Conservation (phyloP, 2,888 invertebrate genomes). For the Meteorus cinctellus region DNA sequence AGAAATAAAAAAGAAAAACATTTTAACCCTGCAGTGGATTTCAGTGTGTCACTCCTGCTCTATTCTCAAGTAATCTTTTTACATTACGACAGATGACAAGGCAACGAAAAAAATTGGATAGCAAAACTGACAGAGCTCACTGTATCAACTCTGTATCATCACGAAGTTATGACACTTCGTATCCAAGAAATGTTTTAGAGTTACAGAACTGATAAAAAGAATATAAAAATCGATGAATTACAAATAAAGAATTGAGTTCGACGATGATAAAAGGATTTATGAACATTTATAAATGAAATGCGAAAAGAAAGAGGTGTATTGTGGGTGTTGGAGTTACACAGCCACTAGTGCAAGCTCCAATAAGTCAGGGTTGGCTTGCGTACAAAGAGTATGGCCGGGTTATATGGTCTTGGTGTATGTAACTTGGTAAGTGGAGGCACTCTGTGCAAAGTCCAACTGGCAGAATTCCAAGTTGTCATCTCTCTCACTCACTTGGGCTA, state of each 20-base stretch:
- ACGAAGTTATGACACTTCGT: not conserved
- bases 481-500: conserved; percentile 27
- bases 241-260: not conserved
- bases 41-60: not conserved
- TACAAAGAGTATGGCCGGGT: conserved; percentile 15
- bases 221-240: not conserved
- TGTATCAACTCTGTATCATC: not conserved
- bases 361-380: conserved; percentile 54
- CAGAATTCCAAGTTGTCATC: conserved; percentile 49
- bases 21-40: conserved; percentile 4
- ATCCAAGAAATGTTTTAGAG: not conserved
- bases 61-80: not conserved
- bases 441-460: conserved; percentile 46
- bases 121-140: not conserved
- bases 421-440: conserved; percentile 68
- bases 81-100: not conserved
- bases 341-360: conserved; percentile 53
- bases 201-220: not conserved
- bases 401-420: conserved; percentile 53
- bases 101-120: not conserved
- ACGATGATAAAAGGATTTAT: not conserved
- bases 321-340: not conserved
- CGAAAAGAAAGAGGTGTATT: not conserved
- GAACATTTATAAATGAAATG: not conserved
- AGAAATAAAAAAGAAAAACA: not conserved